Evolutionary conservation across 2,797 vertebrate genomes (phyloP), one percentile per base, ranked within the genome.

Genomic region (Furcifer pardalis): DNA sequence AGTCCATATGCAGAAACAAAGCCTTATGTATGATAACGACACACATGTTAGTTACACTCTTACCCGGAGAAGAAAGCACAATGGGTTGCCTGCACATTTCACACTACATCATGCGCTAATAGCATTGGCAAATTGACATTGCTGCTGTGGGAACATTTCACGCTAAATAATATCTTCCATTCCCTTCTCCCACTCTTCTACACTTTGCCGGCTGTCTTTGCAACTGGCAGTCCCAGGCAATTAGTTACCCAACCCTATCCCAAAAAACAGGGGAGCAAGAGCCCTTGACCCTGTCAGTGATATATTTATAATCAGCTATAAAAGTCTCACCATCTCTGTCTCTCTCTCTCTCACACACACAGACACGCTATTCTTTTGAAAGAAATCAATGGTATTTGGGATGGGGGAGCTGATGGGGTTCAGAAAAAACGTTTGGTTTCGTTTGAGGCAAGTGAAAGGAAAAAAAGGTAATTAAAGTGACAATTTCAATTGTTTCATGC

Each of bases 31-130:
- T 84, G 44, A 74, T 84, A 79, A 35, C 42, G 35, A 79, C 77
- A 83, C 81, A 91, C 88, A 90, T 1, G 63, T 92, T 87, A 91
- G 60, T 15, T n/a, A 19, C 86, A 87, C 89, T 91, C 46, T 19
- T 12, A 69, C 69, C 88, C 90, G 90, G 90, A 90, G 77, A 56
- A 42, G 86, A 88, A 88, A 77, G 76, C 77, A 85, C 86, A 76
- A 49, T 40, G 35, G 81, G 88, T 88, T 90, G 90, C 88, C 37
- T 32, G 90, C 76, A 65, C 81, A 49, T 92, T 92, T 92, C 4
- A 77, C 21, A 87, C 90, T 90, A 90, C 30, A 17, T 72, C 79
- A 90, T 79, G 84, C 87, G 78, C 87, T 72, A 89, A 93, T 59
- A 69, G n/a, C 85, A 90, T 78, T 91, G 91, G 80, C 77, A 32